Conservation (phyloP, 30 jellyfish, hydroid and myxozoan genomes). For the Aurelia aurita complex sp. Pacific region DNA sequence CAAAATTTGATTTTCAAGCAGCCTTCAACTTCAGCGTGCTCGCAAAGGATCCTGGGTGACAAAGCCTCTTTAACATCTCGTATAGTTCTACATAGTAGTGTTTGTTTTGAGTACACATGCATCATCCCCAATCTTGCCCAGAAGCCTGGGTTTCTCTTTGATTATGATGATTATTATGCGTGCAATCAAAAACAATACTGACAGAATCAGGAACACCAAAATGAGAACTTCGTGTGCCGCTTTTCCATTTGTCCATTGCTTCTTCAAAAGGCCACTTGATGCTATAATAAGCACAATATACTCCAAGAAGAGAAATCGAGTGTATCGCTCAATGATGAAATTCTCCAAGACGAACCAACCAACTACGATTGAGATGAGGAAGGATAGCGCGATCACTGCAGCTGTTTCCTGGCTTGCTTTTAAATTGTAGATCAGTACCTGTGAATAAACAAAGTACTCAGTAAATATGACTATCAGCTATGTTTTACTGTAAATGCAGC, state of each 20-base stretch:
- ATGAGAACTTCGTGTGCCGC: constrained; percentile 21
- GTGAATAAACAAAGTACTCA: not conserved
- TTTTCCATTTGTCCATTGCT: constrained; percentile 42
- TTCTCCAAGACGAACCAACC: constrained; percentile 48
- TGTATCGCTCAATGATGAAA: constrained; percentile 22
- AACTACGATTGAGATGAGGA: constrained; percentile 16
- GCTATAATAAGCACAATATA: constrained; percentile 33
- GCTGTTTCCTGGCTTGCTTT: constrained; percentile 27
- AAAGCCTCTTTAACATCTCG: too few relatives aligned
- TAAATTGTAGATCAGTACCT: constrained; percentile 29
- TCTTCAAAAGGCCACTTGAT: constrained; percentile 13
- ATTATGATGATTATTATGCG: constrained; percentile 13
- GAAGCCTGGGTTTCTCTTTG: constrained; percentile 16
- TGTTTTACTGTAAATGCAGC: too few relatives aligned
- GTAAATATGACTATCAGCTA: not conserved
- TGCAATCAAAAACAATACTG: constrained; percentile 11
- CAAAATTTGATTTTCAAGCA: too few relatives aligned
- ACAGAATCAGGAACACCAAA: constrained; percentile 13
- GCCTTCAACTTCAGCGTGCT: too few relatives aligned
- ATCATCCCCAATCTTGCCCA: too few relatives aligned
- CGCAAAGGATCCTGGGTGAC: too few relatives aligned
- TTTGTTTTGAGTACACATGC: too few relatives aligned
- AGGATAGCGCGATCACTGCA: constrained; percentile 16
- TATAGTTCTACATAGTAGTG: too few relatives aligned
- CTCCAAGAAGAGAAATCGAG: constrained; percentile 20